Evolutionary conservation across 2,888 invertebrate species (phyloP).

Genomic region (Alitta virens): DNA sequence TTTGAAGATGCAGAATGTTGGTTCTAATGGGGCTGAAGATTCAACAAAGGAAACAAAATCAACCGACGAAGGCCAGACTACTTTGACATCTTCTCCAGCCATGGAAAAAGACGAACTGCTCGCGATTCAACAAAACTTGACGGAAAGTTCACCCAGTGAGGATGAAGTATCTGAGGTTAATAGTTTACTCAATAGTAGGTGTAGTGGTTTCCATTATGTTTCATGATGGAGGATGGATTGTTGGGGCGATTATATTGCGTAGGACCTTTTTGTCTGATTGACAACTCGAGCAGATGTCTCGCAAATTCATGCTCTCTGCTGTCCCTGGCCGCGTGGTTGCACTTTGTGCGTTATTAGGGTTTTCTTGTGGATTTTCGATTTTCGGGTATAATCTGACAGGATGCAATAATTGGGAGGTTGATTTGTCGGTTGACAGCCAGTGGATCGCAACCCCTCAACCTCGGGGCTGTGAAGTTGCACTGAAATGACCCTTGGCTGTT

Average conservation of each 20-base stretch:
- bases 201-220: not conserved
- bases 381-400: too few species aligned
- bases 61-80: conserved; percentile 45
- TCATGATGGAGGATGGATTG: too few species aligned
- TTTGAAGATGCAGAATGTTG: conserved; percentile 82
- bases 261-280: not conserved
- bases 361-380: too few species aligned
- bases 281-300: not conserved
- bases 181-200: not conserved
- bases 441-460: too few species aligned
- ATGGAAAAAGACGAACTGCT: conserved; percentile 32
- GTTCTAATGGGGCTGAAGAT: conserved; percentile 36
- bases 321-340: not conserved
- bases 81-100: conserved; percentile 34
- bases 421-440: too few species aligned
- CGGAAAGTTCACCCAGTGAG: conserved; percentile 92
- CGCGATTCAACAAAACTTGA: conserved; percentile 68
- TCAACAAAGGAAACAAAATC: conserved; percentile 37
- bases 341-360: too few species aligned
- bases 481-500: too few species aligned
- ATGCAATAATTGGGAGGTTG: too few species aligned
- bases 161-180: conserved; percentile 94
- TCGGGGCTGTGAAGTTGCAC: too few species aligned
- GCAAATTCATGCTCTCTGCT: not conserved
- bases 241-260: too few species aligned